Conservation (phyloP, 2,797 vertebrate species). For the Eospalax fontanierii region DNA sequence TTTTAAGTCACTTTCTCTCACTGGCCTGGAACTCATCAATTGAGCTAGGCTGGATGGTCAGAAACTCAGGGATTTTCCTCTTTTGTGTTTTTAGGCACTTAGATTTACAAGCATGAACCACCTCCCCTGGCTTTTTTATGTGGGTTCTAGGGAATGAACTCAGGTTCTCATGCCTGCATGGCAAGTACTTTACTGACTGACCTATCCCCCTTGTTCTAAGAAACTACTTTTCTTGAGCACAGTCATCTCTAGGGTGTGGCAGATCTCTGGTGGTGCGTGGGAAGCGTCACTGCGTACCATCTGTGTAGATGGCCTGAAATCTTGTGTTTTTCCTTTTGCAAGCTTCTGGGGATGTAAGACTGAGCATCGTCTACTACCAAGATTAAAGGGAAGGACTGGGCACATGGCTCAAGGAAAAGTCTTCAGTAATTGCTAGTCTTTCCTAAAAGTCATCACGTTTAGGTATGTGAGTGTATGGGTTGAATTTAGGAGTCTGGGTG, state of each 20-base stretch:
- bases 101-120: not conserved
- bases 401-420: not conserved
- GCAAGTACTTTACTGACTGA: not conserved
- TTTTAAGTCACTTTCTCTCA: not conserved
- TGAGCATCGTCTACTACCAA: not conserved
- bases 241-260: not conserved
- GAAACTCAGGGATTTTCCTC: not conserved
- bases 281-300: not conserved
- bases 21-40: not conserved
- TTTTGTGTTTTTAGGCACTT: not conserved
- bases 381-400: too few relatives aligned
- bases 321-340: not conserved
- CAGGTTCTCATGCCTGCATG: not conserved
- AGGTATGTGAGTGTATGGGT: not conserved
- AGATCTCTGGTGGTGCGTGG: too few relatives aligned
- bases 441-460: not conserved
- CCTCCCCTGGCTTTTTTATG: too few relatives aligned
- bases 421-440: not conserved
- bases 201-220: not conserved
- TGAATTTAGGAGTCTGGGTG: not conserved
- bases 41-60: not conserved
- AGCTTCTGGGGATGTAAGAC: not conserved
- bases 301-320: not conserved
- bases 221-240: not conserved
- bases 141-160: not conserved